Conservation (phyloP, 2,113 vertebrate genomes). For the Oncorhynchus masou region DNA sequence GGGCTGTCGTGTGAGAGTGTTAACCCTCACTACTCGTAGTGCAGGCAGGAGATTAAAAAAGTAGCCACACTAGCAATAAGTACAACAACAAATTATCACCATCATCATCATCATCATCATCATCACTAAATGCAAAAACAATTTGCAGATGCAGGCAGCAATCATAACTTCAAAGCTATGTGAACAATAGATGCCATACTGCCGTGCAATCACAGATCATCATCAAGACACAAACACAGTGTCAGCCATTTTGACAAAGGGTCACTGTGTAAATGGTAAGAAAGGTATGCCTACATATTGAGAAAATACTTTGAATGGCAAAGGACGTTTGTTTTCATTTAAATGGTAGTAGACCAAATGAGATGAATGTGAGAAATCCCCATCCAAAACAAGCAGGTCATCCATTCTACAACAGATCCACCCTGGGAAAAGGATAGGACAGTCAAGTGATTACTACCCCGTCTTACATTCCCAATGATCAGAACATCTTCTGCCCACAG, state of each 20-base stretch:
- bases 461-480: constrained; percentile 60
- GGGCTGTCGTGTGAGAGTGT: not conserved
- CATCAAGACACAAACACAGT: no score
- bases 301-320: not conserved
- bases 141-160: constrained; percentile 23
- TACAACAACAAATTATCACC: constrained; percentile 26
- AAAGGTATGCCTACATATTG: not conserved
- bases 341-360: not conserved
- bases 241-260: no score
- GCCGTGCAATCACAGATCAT: not conserved
- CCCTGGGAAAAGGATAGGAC: constrained; percentile 15
- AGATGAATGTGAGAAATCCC: constrained; percentile 35
- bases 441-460: constrained; percentile 47
- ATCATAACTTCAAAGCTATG: not conserved
- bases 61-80: constrained; percentile 1
- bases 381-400: constrained; percentile 31
- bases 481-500: constrained; percentile 65
- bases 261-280: no score
- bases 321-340: not conserved
- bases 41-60: not conserved
- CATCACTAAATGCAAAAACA: constrained; percentile 7
- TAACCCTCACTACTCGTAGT: not conserved
- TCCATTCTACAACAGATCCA: constrained; percentile 27
- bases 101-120: constrained; percentile 28
- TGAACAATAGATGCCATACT: no score